Evolutionary conservation across 2,797 vertebrate genomes (phyloP).

Genomic region (Pseudochaenichthys georgianus): DNA sequence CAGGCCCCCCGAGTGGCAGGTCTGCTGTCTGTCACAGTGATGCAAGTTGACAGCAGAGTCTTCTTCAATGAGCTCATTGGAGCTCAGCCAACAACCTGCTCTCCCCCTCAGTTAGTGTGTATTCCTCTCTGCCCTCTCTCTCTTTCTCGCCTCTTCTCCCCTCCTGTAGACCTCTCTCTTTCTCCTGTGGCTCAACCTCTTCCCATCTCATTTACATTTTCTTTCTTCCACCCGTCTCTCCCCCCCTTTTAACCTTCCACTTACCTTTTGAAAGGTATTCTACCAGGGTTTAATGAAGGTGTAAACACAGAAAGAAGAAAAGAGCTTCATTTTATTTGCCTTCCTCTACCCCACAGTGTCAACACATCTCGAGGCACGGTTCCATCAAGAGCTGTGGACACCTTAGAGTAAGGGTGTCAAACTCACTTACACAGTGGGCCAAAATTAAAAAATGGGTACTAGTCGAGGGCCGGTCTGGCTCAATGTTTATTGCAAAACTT

Average conservation of each 20-base stretch:
- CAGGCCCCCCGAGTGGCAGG: slow-evolving; percentile 48
- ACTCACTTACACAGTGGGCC: too few species aligned
- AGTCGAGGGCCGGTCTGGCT: too few species aligned
- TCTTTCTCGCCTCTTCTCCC: background rate
- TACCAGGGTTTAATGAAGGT: slow-evolving; percentile 50
- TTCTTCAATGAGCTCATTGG: slow-evolving; percentile 75
- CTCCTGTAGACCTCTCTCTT: slow-evolving; percentile 28
- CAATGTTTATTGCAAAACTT: too few species aligned
- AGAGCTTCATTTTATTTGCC: slow-evolving; percentile 23
- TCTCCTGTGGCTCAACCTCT: slow-evolving; percentile 50
- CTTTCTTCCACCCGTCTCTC: slow-evolving; percentile 35
- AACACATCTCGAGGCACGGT: slow-evolving; percentile 41
- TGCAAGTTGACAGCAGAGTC: slow-evolving; percentile 68
- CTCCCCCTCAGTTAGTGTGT: slow-evolving; percentile 44
- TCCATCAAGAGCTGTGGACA: slow-evolving; percentile 39
- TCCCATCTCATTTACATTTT: slow-evolving; percentile 59
- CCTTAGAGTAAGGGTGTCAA: background rate
- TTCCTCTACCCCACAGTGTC: slow-evolving; percentile 32
- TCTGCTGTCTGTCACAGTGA: slow-evolving; percentile 71
- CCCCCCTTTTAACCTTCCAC: slow-evolving; percentile 38
- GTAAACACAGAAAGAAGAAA: slow-evolving; percentile 51
- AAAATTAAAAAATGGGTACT: too few species aligned
- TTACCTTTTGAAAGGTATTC: slow-evolving; percentile 49
- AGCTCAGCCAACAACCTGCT: slow-evolving; percentile 74
- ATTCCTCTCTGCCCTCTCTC: slow-evolving; percentile 14